A percentile compares a stretch with the other conserved stretches of the same genome.
phyloP scores from a whole-genome alignment of 2,888 invertebrate species.

The Kryphioiulus occultus region DNA sequence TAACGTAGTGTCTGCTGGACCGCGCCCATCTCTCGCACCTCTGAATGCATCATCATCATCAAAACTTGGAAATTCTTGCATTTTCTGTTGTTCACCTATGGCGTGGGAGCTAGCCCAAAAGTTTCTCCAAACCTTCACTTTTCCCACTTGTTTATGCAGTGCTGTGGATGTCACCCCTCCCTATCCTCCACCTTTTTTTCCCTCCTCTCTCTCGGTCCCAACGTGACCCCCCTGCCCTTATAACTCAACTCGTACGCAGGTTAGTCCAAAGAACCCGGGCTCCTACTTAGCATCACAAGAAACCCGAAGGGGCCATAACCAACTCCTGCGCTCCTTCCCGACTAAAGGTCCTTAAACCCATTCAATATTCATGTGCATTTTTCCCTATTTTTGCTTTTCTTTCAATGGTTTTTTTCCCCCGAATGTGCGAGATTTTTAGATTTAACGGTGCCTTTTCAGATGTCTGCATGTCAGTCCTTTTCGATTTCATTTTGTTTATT shows the following conservation, averaged over 20 bases:
- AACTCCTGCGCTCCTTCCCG: not conserved
- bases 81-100: conserved; percentile 35
- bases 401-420: not conserved
- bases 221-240: not conserved
- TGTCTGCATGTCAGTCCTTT: not conserved
- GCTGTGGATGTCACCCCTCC: conserved; percentile 32
- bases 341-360: conserved; percentile 31
- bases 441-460: not conserved
- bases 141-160: conserved; percentile 33
- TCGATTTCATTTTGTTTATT: conserved; percentile 10
- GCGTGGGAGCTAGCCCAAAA: conserved; percentile 25
- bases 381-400: conserved; percentile 35
- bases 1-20: not conserved
- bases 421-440: not conserved
- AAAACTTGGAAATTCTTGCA: conserved; percentile 10
- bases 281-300: conserved; percentile 19
- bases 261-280: conserved; percentile 10
- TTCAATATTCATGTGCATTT: conserved; percentile 18
- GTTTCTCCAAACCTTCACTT: conserved; percentile 18
- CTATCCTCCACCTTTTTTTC: not conserved
- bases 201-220: not conserved
- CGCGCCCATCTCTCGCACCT: conserved; percentile 13
- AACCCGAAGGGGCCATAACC: not conserved
- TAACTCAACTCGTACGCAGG: conserved; percentile 31
- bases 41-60: conserved; percentile 19